Base-by-base conservation (phyloP, 1,140 invertebrate species). In the Leptinotarsa texana region DNA sequence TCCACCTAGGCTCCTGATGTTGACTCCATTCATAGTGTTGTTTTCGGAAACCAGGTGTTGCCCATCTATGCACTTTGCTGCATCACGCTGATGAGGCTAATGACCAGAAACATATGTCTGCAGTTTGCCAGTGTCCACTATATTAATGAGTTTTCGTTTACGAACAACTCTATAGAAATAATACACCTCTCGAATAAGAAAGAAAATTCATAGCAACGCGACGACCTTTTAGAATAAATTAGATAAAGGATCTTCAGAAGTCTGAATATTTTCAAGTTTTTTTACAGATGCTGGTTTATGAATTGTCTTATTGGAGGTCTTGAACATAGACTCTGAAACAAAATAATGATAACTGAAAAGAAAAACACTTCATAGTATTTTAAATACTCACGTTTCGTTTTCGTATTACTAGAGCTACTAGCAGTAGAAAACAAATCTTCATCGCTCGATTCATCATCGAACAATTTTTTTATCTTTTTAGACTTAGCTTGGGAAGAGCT, bases 181-280 rank as follows among this genome's bases (percentile, higher is more conserved):
- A 42, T 42, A 42, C 33, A 11, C 33, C 33, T 42, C 33, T 42
- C 33, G 0, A 42, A 42, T 42, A 11, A 11, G 33, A 8, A 42
- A 42, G 8, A 11, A 11, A 11, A 42, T 11, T 42, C 33, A 1
- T 42, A 42, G 0, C 33, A 11, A 11, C 8, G 33, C 33, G 33
- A 42, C 33, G 11, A 42, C 33, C 22, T 65, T 72, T 63, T 69
- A 61, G 57, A 73, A 74, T 63, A 77, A 72, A 13, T 49, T 62
- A n/a, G 72, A 70, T 49, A 80, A 72, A n/a, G 79, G 79, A 72
- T 80, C 79, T 8, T 75, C 79, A 3, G 66, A 72, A 3, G 74
- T 65, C 65, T 79, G 65, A 3, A 72, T 76, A 68, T 77, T 79
- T 49, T 80, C 77, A 24, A 80, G 70, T 73, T 80, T 80, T 51